Evolutionary conservation across 2,797 vertebrate genomes (phyloP).

Genomic region (Hybognathus amarus): DNA sequence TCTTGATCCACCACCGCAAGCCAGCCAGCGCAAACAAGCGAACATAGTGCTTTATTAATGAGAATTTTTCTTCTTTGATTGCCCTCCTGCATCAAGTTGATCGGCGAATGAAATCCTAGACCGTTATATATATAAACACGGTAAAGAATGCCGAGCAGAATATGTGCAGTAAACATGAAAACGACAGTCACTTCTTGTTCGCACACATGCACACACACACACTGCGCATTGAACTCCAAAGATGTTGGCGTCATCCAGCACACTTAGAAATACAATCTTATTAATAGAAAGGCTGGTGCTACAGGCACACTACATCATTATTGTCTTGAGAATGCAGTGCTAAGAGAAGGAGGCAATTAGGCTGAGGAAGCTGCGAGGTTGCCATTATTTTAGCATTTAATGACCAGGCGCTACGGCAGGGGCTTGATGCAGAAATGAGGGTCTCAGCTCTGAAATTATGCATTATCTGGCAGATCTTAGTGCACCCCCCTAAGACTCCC

Average conservation of each 20-base stretch:
- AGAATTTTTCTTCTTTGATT: conserved; percentile 60
- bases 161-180: conserved; percentile 58
- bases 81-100: conserved; percentile 22
- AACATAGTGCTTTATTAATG: conserved; percentile 72
- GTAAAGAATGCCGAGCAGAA: not conserved
- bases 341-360: conserved; percentile 85
- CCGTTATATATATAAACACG: conserved; percentile 55
- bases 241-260: conserved; percentile 63
- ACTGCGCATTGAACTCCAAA: conserved; percentile 65
- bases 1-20: conserved; percentile 26
- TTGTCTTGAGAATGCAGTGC: conserved; percentile 82
- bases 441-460: conserved; percentile 84
- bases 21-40: conserved; percentile 58
- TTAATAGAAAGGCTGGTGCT: conserved; percentile 76
- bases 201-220: conserved; percentile 44
- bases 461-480: conserved; percentile 83
- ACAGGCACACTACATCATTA: conserved; percentile 79
- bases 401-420: conserved; percentile 81
- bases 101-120: conserved; percentile 60
- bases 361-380: conserved; percentile 82
- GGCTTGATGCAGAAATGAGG: conserved; percentile 83
- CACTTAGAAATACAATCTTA: conserved; percentile 79
- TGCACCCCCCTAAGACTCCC: conserved; percentile 72
- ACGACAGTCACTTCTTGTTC: conserved; percentile 61
- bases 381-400: conserved; percentile 90